Evolutionary conservation across 2,888 invertebrate species (phyloP), one percentile per base, ranked within the genome.

Genomic region (Hirudinaria manillensis): DNA sequence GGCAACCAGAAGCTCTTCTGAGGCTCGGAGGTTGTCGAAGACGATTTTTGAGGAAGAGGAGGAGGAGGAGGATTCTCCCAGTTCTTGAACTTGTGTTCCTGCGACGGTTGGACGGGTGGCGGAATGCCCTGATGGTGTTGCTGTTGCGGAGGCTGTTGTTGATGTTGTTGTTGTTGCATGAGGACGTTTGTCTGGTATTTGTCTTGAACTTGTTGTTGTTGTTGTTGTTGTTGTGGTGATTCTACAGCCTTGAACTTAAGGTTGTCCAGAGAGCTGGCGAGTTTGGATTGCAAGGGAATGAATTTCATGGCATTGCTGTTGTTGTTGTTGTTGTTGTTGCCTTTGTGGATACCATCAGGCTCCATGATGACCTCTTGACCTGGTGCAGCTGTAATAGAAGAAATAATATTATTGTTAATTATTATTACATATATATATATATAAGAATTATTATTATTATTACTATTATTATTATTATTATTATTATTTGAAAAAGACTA

Each of bases 391-490:
- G 29, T 7, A 29, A 32, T n/a, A 7, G n/a, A 45, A 45, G 45
- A 45, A 45, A 1, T 45, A n/a, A n/a, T n/a, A n/a, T n/a, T n/a
- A n/a, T n/a, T n/a, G n/a, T n/a, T n/a, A n/a, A n/a, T n/a, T n/a
- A n/a, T n/a, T n/a, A n/a, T n/a, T n/a, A n/a, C n/a, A n/a, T n/a
- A n/a, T n/a, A n/a, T n/a, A n/a, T n/a, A n/a, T n/a, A 29, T 34
- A 24, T 70, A 13, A 24, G 16, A 13, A 34, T 70, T 34, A 34
- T 70, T 34, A 24, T 70, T 34, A 24, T 13, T 34, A 24, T 70
- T 66, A 66, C 13, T 24, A 24, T 66, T 66, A 66, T 66, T 24
- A 66, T 66, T 66, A 66, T 66, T 66, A 66, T 66, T 66, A 66
- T 66, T 66, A 66, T 66, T 66, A 66, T 66, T 66, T n/a, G n/a